phyloP scores from a whole-genome alignment of 2,888 invertebrate genomes.

The Globia sparganii region DNA sequence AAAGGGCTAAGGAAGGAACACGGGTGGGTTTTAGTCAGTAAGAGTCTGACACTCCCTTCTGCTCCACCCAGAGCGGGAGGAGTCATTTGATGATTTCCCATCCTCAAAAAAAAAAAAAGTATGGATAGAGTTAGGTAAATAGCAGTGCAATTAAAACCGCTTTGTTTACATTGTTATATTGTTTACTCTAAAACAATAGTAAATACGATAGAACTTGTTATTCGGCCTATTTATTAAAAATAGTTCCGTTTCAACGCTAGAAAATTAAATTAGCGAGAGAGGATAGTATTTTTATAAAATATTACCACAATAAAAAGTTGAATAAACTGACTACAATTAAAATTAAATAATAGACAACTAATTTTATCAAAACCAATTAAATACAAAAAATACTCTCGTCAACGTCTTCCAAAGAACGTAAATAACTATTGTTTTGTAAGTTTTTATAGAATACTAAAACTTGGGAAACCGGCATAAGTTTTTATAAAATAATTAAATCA shows the following conservation, averaged over 20 bases:
- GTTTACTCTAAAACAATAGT: background rate
- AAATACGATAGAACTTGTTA: background rate
- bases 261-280: background rate
- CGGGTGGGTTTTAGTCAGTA: no score
- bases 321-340: constrained; percentile 2
- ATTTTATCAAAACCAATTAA: constrained; percentile 8
- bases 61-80: no score
- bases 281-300: no score
- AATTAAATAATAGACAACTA: constrained; percentile 1
- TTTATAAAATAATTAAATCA: constrained; percentile 25
- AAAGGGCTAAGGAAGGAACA: no score
- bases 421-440: constrained; percentile 10
- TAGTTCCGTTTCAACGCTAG: background rate
- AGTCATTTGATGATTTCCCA: no score
- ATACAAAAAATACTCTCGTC: constrained; percentile 1
- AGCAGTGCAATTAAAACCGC: background rate
- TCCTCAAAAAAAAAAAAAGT: no score
- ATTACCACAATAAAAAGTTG: background rate
- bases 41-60: no score
- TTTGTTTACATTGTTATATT: background rate
- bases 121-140: background rate
- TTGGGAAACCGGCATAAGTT: constrained; percentile 25
- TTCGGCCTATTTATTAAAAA: background rate
- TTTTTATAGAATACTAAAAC: constrained; percentile 39
- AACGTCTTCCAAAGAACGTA: constrained; percentile 23